A percentile compares a stretch with the other conserved stretches of the same genome.
phyloP scores from a whole-genome alignment of 2,797 vertebrate genomes.

The Microctenopoma lineatum region DNA sequence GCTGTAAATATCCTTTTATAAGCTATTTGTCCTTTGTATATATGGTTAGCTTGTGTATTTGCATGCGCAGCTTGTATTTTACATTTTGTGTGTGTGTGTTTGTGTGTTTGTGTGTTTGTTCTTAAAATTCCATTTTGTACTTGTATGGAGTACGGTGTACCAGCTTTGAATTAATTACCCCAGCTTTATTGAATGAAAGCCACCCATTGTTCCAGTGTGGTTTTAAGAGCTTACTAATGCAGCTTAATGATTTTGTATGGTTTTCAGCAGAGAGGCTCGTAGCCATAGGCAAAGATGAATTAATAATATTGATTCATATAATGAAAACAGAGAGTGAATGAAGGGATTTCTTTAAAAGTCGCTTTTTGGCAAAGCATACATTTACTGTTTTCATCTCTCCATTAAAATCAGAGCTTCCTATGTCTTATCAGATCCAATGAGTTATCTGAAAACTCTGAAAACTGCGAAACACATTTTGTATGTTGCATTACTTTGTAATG shows the following conservation, averaged over 20 bases:
- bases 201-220: slow-evolving; percentile 49
- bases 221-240: slow-evolving; percentile 58
- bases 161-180: slow-evolving; percentile 61
- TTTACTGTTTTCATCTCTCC: not conserved
- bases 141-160: slow-evolving; percentile 25
- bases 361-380: not conserved
- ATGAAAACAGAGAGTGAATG: not conserved
- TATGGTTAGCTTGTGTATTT: slow-evolving; percentile 4
- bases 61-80: not conserved
- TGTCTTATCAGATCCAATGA: not conserved
- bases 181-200: slow-evolving; percentile 56
- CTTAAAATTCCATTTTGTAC: slow-evolving; percentile 31
- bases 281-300: slow-evolving; percentile 38
- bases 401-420: not conserved
- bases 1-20: not conserved
- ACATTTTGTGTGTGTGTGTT: not conserved
- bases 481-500: not conserved
- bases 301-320: slow-evolving; percentile 34
- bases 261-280: slow-evolving; percentile 27
- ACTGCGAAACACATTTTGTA: not conserved
- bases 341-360: slow-evolving; percentile 6
- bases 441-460: not conserved
- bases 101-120: not conserved
- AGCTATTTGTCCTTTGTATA: slow-evolving; percentile 3
- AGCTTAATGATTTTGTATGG: slow-evolving; percentile 49